Base-by-base conservation (phyloP, 2,888 invertebrate genomes). In the Muschampia plurimacula region DNA sequence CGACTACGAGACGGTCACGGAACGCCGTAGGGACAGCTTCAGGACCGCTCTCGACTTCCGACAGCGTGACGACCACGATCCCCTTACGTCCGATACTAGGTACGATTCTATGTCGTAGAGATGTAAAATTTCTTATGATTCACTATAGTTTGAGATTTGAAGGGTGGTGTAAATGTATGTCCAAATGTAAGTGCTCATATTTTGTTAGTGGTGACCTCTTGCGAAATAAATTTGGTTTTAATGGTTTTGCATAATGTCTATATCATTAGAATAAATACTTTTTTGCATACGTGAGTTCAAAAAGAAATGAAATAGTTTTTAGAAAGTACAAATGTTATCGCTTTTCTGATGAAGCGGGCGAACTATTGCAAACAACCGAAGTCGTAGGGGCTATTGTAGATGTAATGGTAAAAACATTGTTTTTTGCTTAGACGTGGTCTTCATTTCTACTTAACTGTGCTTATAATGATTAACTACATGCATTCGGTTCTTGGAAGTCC, bases 1-100 rank as follows among this genome's bases (percentile, higher is more conserved):
- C 90, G 98, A 98, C 83, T 98, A 98, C 86, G 98, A 97, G 91
- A 97, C 98, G 22, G 98, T 98, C 86, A 95, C 95, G 67, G 98
- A 98, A 84, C 95, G 98, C 60, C 95, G 98, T 0, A 93, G 96
- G 55, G 98, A 98, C 78, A 97, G 98, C 60, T 95, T 98, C 83
- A 83, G 88, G 10, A 90, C 87, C 76, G 90, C 94, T 0, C 88
- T 94, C 77, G 85, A 89, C 77, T 90, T 92, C 78, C 83, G 89
- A 41, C 85, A 86, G 32, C 80, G 84, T 28, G 90, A 91, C 63
- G 93, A 94, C 74, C 87, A 86, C 7, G 93, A 93, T 8, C 86
- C 91, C 0, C 92, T 95, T 3, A 89, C 90, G 1, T 80, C 86
- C 8, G 91, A 90, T 78, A 89, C 90, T 75, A 89, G 84, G 86